Base-by-base conservation (phyloP, 2,888 invertebrate species). In the Plebejus anna region DNA sequence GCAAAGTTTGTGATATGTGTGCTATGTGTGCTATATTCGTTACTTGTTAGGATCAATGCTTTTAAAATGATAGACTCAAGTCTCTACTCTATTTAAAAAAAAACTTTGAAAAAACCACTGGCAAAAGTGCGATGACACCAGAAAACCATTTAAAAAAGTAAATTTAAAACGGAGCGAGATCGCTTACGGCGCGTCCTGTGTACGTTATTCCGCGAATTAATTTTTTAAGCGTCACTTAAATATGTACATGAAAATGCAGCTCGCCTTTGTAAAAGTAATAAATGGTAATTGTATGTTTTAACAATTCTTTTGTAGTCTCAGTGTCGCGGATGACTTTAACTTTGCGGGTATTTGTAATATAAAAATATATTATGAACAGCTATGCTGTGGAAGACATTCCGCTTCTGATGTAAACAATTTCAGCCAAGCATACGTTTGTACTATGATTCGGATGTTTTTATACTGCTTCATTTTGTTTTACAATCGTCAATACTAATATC, bases 181-280 rank as follows among this genome's bases (percentile, higher is more conserved):
- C 66, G 66, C 66, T 66, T 66, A 66, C 32, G 32, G 66, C 32
- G 32, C 66, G 66, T 66, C 66, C 66, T 66, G 66, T 66, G 66
- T 66, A 66, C 66, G 55, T 73, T 51, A 55, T 73, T 73, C 32
- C 51, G 73, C 28, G 73, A 13, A 73, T 73, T 73, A 73, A 32
- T 73, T 73, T 73, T 73, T 55, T 73, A 51, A 73, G 55, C 72
- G 47, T 42, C 42, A 42, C 42, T 72, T 47, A 42, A 72, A 72
- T 72, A 42, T 73, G 51, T 73, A 73, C 51, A 73, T 51, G 51
- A 73, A 73, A 73, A 73, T 73, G 73, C 51, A 51, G 73, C 55
- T 51, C 47, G 47, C 42, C 47, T 72, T 73, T 55, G 51, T 73
- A 73, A 28, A 28, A 55, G 73, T 55, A 73, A 51, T 51, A 73